These are phyloP conservation scores for Coilia nasus DNA, from an alignment of 2,797 vertebrate species.

Conservation along the genomic window DNA sequence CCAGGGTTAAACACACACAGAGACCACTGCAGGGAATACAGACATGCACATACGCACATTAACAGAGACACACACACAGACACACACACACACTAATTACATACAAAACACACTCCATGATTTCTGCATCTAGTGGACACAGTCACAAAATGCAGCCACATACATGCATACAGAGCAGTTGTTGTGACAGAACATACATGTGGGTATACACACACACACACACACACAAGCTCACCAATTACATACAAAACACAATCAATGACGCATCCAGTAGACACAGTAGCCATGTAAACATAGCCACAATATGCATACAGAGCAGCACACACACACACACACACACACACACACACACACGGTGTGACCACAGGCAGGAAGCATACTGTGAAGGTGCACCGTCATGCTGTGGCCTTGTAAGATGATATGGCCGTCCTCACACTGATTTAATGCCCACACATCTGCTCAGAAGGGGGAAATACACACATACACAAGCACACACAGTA, in stretches of 20 bases:
- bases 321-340: slow-evolving; percentile 1
- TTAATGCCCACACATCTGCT: background rate
- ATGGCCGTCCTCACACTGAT: slow-evolving; percentile 20
- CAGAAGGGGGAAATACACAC: background rate
- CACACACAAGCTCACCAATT: background rate
- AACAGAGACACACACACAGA: background rate
- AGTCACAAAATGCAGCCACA: background rate
- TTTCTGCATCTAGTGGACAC: slow-evolving; percentile 13
- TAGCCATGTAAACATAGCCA: background rate
- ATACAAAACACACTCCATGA: slow-evolving; percentile 1
- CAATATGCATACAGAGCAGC: background rate
- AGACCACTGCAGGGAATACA: slow-evolving; percentile 18
- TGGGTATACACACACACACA: background rate
- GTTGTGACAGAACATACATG: background rate
- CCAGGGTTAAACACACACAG: slow-evolving; percentile 19
- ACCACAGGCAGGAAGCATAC: background rate
- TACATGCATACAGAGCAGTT: background rate
- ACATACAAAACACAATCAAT: slow-evolving; percentile 4
- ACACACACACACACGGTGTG: background rate
- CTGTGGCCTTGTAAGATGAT: slow-evolving; percentile 26
- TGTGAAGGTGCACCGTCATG: slow-evolving; percentile 5
- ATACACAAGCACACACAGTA: background rate
- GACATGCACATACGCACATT: background rate
- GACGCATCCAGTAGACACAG: slow-evolving; percentile 14
- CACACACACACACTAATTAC: slow-evolving; percentile 3